Conservation (phyloP, 2,888 invertebrate genomes). For the Drosophila mimetica region DNA sequence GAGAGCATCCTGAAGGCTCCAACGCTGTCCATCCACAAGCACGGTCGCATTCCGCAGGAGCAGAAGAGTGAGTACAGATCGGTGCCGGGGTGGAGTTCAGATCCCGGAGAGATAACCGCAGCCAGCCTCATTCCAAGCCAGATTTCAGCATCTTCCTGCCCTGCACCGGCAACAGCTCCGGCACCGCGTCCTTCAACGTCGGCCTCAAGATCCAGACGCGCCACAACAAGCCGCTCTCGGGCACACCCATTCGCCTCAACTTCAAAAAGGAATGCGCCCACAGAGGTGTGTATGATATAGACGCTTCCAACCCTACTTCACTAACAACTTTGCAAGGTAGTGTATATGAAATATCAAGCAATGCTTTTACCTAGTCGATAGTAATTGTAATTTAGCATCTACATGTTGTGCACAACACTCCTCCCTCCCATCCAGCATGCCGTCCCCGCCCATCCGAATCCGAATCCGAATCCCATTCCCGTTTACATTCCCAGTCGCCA, state of each 20-base stretch:
- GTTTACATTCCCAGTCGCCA: neutral
- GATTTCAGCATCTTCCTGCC: constrained; percentile 95
- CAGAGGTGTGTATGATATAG: constrained; percentile 91
- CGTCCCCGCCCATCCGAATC: neutral
- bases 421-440: constrained; percentile 9
- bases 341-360: constrained; percentile 82
- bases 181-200: constrained; percentile 94
- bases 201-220: constrained; percentile 93
- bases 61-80: constrained; percentile 90
- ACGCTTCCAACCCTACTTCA: constrained; percentile 84
- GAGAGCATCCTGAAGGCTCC: constrained; percentile 93
- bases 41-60: constrained; percentile 93
- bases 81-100: neutral
- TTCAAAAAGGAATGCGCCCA: constrained; percentile 97
- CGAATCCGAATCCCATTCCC: neutral
- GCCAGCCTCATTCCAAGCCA: constrained; percentile 77
- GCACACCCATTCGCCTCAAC: constrained; percentile 93
- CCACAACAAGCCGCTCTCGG: constrained; percentile 91
- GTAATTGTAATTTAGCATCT: constrained; percentile 11
- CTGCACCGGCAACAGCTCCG: constrained; percentile 94
- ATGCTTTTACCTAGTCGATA: constrained; percentile 50
- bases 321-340: constrained; percentile 85
- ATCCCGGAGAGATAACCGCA: neutral
- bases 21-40: constrained; percentile 93
- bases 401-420: constrained; percentile 23